Conservation (phyloP, 2,797 vertebrate species). For the Anas acuta region DNA sequence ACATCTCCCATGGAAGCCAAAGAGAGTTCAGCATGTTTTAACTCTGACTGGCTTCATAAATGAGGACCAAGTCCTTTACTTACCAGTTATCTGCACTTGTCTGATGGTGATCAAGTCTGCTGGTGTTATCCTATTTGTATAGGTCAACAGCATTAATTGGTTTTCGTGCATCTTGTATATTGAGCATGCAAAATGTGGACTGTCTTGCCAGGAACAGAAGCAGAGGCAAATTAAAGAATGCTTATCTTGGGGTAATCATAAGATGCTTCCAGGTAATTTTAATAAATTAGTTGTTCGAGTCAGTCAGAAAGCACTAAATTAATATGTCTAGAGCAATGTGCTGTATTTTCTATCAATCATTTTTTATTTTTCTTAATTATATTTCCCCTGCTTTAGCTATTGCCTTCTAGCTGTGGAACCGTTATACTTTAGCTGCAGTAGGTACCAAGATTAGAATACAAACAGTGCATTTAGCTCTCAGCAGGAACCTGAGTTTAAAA, state of each 20-base stretch:
- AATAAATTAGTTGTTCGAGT: slow-evolving; percentile 62
- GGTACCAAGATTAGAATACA: slow-evolving; percentile 52
- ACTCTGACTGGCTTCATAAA: slow-evolving; percentile 26
- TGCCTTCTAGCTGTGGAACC: slow-evolving; percentile 33
- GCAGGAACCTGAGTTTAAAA: slow-evolving; percentile 48
- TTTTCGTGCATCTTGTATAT: slow-evolving; percentile 1
- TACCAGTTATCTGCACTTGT: slow-evolving; percentile 31
- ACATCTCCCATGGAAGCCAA: neutral
- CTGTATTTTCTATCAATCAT: slow-evolving; percentile 61
- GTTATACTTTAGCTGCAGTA: slow-evolving; percentile 40
- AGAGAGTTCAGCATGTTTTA: neutral
- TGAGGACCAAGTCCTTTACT: slow-evolving; percentile 13
- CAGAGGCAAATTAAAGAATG: slow-evolving; percentile 60
- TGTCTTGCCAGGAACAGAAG: slow-evolving; percentile 49
- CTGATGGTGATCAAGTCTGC: neutral
- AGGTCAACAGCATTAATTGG: slow-evolving; percentile 58
- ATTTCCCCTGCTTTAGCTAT: slow-evolving; percentile 44
- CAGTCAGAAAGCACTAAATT: slow-evolving; percentile 63
- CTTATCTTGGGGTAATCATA: slow-evolving; percentile 71
- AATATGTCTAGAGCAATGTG: slow-evolving; percentile 56
- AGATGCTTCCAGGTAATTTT: slow-evolving; percentile 68
- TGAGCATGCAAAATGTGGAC: slow-evolving; percentile 24
- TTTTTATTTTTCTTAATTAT: slow-evolving; percentile 69
- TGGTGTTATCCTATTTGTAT: slow-evolving; percentile 27
- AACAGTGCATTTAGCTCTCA: slow-evolving; percentile 52